Percentiles rank a stretch among this genome's conserved stretches.
phyloP scores from a whole-genome alignment of 1,140 invertebrate species.

The Polyergus mexicanus region DNA sequence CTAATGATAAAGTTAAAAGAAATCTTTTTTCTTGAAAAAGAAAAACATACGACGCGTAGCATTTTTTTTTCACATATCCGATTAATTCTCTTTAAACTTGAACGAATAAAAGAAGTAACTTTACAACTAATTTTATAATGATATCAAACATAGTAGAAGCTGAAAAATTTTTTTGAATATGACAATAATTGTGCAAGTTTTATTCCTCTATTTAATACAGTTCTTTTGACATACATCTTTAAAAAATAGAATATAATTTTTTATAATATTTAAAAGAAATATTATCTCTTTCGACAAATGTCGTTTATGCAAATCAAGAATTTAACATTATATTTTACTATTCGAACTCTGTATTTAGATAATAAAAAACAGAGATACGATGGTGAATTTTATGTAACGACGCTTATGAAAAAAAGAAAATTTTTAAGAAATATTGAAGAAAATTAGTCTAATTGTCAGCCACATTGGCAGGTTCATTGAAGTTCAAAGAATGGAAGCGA shows the following conservation, averaged over 20 bases:
- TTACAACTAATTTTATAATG: neutral
- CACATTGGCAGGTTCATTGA: too few species aligned
- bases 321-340: conserved; percentile 1
- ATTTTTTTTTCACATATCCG: too few species aligned
- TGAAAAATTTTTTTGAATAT: neutral
- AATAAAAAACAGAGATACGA: neutral
- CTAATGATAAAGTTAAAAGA: neutral
- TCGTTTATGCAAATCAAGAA: neutral
- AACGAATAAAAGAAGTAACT: neutral
- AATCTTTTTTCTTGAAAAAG: neutral
- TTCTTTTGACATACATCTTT: neutral
- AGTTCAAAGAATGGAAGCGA: conserved; percentile 66
- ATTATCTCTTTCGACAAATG: neutral
- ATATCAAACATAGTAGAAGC: neutral
- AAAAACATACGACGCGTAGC: too few species aligned
- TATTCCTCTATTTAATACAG: neutral
- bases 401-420: neutral
- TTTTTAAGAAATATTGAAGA: neutral
- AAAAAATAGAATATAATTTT: conserved; percentile 1
- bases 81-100: too few species aligned
- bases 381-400: neutral
- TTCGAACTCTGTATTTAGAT: neutral
- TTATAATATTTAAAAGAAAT: neutral
- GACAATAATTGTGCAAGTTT: neutral
- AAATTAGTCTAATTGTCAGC: too few species aligned